A percentile compares a stretch with the other conserved stretches of the same genome.
These are phyloP conservation scores for Epizoanthus scotinus DNA, from an alignment of 92 coral and sea anemone species.

Conservation along the genomic window DNA sequence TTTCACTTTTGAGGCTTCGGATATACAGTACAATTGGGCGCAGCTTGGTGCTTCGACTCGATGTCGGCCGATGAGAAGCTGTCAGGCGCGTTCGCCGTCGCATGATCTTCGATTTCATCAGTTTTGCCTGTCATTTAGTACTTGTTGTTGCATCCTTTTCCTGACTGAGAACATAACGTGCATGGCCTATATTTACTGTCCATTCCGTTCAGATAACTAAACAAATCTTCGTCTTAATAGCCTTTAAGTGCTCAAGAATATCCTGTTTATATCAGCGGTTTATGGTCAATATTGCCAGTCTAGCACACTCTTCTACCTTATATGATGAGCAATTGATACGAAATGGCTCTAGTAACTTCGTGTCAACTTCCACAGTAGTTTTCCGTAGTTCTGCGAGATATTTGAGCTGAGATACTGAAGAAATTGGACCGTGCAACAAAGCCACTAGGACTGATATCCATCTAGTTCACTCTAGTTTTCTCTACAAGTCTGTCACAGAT, in stretches of 20 bases:
- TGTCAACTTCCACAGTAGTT: not conserved
- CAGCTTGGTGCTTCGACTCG: constrained; percentile 25
- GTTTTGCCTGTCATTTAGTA: constrained; percentile 19
- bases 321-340: constrained; percentile 21
- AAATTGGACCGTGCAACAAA: not conserved
- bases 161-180: constrained; percentile 37
- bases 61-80: not conserved
- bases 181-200: constrained; percentile 58
- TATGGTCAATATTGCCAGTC: constrained; percentile 52
- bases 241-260: constrained; percentile 68
- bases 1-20: constrained; percentile 40
- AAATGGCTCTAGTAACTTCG: constrained; percentile 3
- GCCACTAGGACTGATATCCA: not conserved
- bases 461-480: not conserved
- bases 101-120: constrained; percentile 10
- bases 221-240: constrained; percentile 78
- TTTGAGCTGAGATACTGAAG: not conserved
- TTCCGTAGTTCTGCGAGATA: not conserved
- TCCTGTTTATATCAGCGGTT: constrained; percentile 67
- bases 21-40: not conserved
- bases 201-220: constrained; percentile 68
- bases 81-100: not conserved
- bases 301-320: constrained; percentile 3
- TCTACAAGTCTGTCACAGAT: not conserved
- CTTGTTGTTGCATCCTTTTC: constrained; percentile 21